A percentile compares a stretch with the other conserved stretches of the same genome.
Evolutionary conservation across 2,797 vertebrate genomes (phyloP).

Genomic region (Chelmon rostratus): DNA sequence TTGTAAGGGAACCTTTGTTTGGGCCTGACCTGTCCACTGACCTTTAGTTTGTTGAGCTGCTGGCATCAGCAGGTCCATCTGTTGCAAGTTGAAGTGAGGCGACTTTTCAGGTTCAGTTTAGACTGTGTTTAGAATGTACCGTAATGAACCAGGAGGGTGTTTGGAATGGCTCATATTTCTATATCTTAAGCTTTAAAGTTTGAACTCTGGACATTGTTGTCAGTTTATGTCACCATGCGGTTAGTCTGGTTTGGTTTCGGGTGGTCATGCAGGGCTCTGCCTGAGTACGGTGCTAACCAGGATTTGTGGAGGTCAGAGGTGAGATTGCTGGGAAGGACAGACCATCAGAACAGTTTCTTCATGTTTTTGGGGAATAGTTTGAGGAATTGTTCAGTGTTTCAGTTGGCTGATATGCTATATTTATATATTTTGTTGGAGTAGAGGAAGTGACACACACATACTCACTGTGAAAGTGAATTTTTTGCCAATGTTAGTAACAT

Average conservation of each 20-base stretch:
- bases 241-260: conserved; percentile 39
- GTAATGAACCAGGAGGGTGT: not conserved
- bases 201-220: not conserved
- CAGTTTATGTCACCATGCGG: not conserved
- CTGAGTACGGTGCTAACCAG: conserved; percentile 62
- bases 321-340: conserved; percentile 80
- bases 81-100: conserved; percentile 56
- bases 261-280: conserved; percentile 61
- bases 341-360: conserved; percentile 79
- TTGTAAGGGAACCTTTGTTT: conserved; percentile 88
- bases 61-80: conserved; percentile 78
- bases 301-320: conserved; percentile 85
- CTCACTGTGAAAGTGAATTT: too few relatives aligned
- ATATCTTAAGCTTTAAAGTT: not conserved
- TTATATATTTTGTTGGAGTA: conserved; percentile 9
- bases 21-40: conserved; percentile 85
- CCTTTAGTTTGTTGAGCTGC: conserved; percentile 83
- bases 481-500: not conserved
- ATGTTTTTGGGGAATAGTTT: conserved; percentile 73
- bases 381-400: conserved; percentile 50
- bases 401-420: conserved; percentile 26
- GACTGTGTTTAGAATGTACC: not conserved
- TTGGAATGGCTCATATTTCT: not conserved
- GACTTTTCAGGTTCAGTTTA: conserved; percentile 27
- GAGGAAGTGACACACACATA: not conserved